Evolutionary conservation across 2,888 invertebrate species (phyloP).

Genomic region (Phortica magna): DNA sequence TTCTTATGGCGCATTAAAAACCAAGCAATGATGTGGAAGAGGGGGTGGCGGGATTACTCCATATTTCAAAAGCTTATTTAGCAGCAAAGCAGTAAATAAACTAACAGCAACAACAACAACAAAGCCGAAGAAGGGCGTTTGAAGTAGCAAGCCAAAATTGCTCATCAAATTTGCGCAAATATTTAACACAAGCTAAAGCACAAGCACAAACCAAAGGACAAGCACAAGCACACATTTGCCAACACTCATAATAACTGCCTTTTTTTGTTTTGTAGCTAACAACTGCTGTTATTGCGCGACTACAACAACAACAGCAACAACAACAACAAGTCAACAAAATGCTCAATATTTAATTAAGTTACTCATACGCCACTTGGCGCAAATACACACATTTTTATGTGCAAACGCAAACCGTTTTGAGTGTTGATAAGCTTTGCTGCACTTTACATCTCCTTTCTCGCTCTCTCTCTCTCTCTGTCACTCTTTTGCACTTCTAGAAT

Average conservation of each 20-base stretch:
- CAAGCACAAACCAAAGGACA: constrained; percentile 33
- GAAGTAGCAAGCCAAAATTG: constrained; percentile 10
- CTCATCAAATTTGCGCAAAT: constrained; percentile 26
- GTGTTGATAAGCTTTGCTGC: neutral
- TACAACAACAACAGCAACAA: neutral
- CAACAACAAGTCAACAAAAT: neutral
- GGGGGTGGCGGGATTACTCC: neutral
- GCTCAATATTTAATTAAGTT: constrained; percentile 33
- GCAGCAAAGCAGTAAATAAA: neutral
- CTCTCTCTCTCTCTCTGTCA: neutral
- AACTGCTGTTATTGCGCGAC: neutral
- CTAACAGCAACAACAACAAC: constrained; percentile 13
- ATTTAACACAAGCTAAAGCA: constrained; percentile 38
- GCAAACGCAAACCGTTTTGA: neutral
- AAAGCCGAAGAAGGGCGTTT: neutral
- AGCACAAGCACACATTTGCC: no score
- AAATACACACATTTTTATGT: neutral
- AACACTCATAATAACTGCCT: neutral
- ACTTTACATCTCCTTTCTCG: neutral
- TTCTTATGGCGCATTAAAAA: no score
- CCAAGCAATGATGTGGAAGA: no score
- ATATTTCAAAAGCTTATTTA: constrained; percentile 5
- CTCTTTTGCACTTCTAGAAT: no score
- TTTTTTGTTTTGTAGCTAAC: neutral
- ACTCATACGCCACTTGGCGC: constrained; percentile 22